Base-by-base conservation (phyloP, 2,113 vertebrate genomes). In the Petromus typicus region DNA sequence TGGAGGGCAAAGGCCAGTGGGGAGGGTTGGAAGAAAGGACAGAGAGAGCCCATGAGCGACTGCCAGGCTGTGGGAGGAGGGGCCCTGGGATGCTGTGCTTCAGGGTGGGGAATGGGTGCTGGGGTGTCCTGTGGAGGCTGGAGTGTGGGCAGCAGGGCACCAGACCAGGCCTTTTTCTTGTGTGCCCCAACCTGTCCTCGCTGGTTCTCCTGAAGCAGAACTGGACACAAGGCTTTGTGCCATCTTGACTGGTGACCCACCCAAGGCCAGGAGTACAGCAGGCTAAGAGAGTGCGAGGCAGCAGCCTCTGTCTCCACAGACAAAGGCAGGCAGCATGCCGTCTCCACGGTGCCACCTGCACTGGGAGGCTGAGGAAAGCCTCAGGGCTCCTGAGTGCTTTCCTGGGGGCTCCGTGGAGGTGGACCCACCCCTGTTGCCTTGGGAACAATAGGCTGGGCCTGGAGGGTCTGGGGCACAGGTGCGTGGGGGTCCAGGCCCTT, bases 341-440 rank as follows among this genome's bases (percentile, higher is more conserved):
- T 4, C 18, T 69, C 6, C 17, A 2, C 48, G 20, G 34, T 57
- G 54, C 57, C n/a, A 34, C 56, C 56, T 17, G 32, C 11, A 2
- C 43, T 32, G 73, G 73, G 16, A 34, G 17, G 27, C 45, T 2
- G 16, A 45, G 30, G 45, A 78, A 4, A 51, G 7, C 75, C 45
- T 45, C 11, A 34, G 27, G 4, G 7, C 18, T 30, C 56, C 34
- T 5, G 20, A 6, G 11, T 45, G 12, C 80, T 6, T 1, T 20
- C 1, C 40, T 9, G n/a, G 1, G n/a, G 22, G 17, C 64, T 34
- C 45, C 27, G 0, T 0, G 7, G 56, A 30, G 7, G 59, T 16
- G n/a, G 23, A 9, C 4, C 0, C 45, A 27, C 30, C 6, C 2
- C n/a, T n/a, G n/a, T n/a, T 12, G 17, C 8, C 37, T 63, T 20